Evolutionary conservation across 2,888 invertebrate genomes (phyloP).

Genomic region (Noctua pronuba): DNA sequence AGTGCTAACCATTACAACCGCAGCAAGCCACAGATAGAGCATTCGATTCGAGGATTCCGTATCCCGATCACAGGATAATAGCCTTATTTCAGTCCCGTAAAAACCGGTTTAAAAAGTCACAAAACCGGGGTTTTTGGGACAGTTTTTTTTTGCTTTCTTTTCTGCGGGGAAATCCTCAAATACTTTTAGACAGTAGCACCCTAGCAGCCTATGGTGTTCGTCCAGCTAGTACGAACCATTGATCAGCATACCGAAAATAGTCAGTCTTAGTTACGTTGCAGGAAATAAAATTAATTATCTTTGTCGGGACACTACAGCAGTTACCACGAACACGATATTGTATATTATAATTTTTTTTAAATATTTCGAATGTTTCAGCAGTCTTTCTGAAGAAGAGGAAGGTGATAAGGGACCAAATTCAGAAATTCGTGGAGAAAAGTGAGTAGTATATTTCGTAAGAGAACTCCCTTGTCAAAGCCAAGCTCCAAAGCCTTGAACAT

Average conservation of each 20-base stretch:
- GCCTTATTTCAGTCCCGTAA: background rate
- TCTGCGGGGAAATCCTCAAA: background rate
- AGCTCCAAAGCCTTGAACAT: background rate
- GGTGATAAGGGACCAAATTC: accelerated
- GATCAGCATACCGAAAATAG: background rate
- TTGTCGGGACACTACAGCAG: background rate
- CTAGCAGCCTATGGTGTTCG: background rate
- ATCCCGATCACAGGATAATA: background rate
- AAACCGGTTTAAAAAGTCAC: background rate
- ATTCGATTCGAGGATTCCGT: too few relatives aligned
- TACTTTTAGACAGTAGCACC: background rate
- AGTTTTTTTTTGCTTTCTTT: background rate
- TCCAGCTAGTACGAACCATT: background rate
- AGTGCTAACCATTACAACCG: background rate
- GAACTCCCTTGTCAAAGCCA: background rate
- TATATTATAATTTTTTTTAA: too few relatives aligned
- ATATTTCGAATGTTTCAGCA: constrained; percentile 1
- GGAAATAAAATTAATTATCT: background rate
- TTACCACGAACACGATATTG: too few relatives aligned
- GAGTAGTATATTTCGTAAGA: background rate
- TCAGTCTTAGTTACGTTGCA: background rate
- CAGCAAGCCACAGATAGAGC: background rate
- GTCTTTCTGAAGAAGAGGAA: background rate
- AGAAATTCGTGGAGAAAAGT: background rate
- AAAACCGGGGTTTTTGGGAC: background rate